Base-by-base conservation (phyloP, 2,888 invertebrate genomes). In the Lissocephala sabroskyi region DNA sequence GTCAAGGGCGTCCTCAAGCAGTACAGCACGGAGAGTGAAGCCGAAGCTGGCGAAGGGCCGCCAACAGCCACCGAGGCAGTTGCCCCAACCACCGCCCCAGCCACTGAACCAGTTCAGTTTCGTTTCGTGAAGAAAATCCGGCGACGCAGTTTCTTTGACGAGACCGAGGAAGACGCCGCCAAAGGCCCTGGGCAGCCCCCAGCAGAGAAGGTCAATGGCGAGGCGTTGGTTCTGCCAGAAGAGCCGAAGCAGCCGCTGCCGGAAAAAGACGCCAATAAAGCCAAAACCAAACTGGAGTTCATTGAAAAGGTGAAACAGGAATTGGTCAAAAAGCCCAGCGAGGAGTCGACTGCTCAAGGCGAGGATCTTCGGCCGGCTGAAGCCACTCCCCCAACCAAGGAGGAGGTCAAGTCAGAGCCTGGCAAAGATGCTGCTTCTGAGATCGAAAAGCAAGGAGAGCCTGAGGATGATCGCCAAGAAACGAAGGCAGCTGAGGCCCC, bases 1-100 rank as follows among this genome's bases (percentile, higher is more conserved):
- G 84, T 84, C 1, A 84, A 84, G 48, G 79, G 79, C 6, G 84
- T 84, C 9, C 57, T 84, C 2, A 81, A 79, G 49, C 80, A 84
- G 44, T 83, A 83, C 43, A 83, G 83, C 50, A 80, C 80, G 2
- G 82, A 83, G 13, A 67, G 66, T 13, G 78, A 77, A 41, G 52
- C 59, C 1, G 81, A 79, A 36, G 51, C 51, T 32, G 65, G 51
- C 1, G 45, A 28, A 46, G 59, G 41, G 26, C 26, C 39, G 7
- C 10, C 41, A 2, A 6, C 48, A 6, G 55, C 62, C 23, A 55
- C 49, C 59, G 11, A 43, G 11, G 61, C 50, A 36, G 47, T 59
- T 5, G 13, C 49, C 16, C 1, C 32, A 1, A 2, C 47, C 3
- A 7, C 23, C 2, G 5, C 18, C 14, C 30, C 16, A 3, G 41